A percentile compares a stretch with the other conserved stretches of the same genome.
phyloP scores from a whole-genome alignment of 2,113 vertebrate genomes.

The Chauna torquata region DNA sequence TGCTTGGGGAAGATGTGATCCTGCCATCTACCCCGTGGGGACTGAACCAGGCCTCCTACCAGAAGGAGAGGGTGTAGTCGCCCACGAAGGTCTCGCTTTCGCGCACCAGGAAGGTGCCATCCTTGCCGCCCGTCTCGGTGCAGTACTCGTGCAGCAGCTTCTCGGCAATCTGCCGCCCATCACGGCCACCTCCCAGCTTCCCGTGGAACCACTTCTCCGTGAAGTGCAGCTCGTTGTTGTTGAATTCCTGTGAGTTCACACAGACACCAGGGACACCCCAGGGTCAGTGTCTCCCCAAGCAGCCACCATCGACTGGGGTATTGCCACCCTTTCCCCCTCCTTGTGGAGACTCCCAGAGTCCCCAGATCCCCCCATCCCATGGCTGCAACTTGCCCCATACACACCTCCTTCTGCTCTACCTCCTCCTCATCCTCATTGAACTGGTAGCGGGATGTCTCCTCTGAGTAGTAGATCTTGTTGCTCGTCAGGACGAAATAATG shows the following conservation, averaged over 20 bases:
- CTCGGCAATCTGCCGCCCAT: slow-evolving; percentile 86
- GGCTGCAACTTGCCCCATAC: accelerated
- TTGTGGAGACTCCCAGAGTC: accelerated
- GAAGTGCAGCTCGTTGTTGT: slow-evolving; percentile 89
- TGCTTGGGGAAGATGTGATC: not conserved
- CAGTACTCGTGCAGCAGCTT: slow-evolving; percentile 88
- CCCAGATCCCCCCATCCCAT: accelerated
- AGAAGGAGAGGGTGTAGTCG: slow-evolving; percentile 89
- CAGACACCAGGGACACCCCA: not conserved
- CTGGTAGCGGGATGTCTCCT: slow-evolving; percentile 86
- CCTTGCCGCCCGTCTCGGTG: slow-evolving; percentile 82
- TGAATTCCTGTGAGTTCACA: slow-evolving; percentile 77
- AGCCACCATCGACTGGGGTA: not conserved
- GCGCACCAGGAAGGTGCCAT: slow-evolving; percentile 87
- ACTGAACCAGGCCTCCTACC: slow-evolving; percentile 61
- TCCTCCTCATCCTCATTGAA: slow-evolving; percentile 86
- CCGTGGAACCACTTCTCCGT: slow-evolving; percentile 89
- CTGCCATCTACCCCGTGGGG: accelerated
- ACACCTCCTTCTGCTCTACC: slow-evolving; percentile 81
- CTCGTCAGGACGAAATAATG: slow-evolving; percentile 89
- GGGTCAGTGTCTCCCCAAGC: no score
- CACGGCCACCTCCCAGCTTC: slow-evolving; percentile 85
- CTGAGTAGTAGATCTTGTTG: slow-evolving; percentile 89
- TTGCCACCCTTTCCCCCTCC: not conserved
- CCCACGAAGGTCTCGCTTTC: slow-evolving; percentile 91